phyloP scores from a whole-genome alignment of 2,113 vertebrate species.

The Elgaria multicarinata region DNA sequence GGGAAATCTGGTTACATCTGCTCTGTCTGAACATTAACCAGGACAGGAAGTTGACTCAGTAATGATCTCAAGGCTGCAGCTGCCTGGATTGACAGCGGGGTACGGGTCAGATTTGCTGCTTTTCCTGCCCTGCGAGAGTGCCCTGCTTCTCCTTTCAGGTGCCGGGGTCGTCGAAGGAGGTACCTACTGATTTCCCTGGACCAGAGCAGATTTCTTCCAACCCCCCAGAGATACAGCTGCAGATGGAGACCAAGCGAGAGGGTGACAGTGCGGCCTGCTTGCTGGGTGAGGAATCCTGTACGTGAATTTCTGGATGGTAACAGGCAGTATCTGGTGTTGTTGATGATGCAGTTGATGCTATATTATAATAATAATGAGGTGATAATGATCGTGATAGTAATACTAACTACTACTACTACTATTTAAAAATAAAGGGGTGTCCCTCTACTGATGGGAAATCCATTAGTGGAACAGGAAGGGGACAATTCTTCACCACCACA shows the following conservation, averaged over 20 bases:
- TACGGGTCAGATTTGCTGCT: neutral
- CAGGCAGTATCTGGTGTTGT: neutral
- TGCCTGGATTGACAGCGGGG: fast-evolving
- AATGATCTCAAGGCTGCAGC: neutral
- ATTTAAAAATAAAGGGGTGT: too few species aligned
- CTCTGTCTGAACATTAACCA: neutral
- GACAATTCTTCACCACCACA: too few species aligned
- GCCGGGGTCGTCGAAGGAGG: neutral
- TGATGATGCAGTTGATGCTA: neutral
- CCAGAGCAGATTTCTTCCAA: neutral
- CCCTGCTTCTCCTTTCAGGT: neutral
- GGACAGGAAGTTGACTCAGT: neutral
- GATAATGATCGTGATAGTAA: too few species aligned
- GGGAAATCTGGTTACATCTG: too few species aligned
- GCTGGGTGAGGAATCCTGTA: neutral
- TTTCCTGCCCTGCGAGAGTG: too few species aligned
- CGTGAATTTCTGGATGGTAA: too few species aligned
- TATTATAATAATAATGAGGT: too few species aligned
- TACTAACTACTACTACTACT: too few species aligned
- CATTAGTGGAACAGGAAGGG: too few species aligned
- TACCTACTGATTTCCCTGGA: neutral
- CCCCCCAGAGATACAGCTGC: neutral
- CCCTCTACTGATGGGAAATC: too few species aligned
- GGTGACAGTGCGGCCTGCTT: neutral
- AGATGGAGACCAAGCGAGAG: neutral